Conservation (phyloP, 2,888 invertebrate species). For the Cremastinae sp. region DNA sequence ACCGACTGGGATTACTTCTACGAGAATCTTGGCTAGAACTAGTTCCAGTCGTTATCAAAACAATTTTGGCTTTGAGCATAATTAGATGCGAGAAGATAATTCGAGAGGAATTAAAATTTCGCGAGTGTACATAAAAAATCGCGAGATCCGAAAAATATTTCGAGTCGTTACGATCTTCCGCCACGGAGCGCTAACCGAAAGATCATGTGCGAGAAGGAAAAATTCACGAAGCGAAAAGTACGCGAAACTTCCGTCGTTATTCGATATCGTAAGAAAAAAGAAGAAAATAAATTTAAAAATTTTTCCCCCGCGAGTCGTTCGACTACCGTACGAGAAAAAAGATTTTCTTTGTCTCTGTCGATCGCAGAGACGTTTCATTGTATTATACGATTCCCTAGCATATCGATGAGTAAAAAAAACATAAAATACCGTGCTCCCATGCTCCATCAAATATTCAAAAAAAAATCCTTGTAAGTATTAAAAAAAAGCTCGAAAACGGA, state of each 20-base stretch:
- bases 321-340: not conserved
- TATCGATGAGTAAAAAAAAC: constrained; percentile 39
- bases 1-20: too few species aligned
- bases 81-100: not conserved
- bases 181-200: constrained; percentile 1
- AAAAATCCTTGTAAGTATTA: constrained; percentile 5
- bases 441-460: constrained; percentile 20
- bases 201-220: not conserved
- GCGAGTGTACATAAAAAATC: too few species aligned
- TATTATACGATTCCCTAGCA: constrained; percentile 37
- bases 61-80: not conserved
- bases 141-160: too few species aligned
- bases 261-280: constrained; percentile 7
- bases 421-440: constrained; percentile 17
- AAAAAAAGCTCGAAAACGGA: not conserved
- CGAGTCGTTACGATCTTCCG: constrained; percentile 4
- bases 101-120: not conserved
- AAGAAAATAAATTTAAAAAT: too few species aligned
- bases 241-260: constrained; percentile 46
- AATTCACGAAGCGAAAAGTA: constrained; percentile 4
- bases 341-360: constrained; percentile 6
- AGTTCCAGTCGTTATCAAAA: too few species aligned
- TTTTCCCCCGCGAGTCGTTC: not conserved
- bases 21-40: too few species aligned
- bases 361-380: constrained; percentile 12